A percentile compares a stretch with the other conserved stretches of the same genome.
Conservation (phyloP, 1,140 invertebrate genomes). For the Drosophila mauritiana region DNA sequence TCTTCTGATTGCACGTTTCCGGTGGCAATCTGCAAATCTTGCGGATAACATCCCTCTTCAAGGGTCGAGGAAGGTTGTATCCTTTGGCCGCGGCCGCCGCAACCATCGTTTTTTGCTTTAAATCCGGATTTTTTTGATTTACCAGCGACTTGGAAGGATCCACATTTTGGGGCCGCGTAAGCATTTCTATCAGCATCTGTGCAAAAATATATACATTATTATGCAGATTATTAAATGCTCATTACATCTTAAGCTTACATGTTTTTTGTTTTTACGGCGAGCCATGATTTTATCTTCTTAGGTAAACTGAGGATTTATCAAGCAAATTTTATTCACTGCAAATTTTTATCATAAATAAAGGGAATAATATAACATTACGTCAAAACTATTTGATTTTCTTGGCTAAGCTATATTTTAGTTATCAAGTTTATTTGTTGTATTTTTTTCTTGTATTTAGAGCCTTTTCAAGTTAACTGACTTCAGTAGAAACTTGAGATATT, state of each 20-base stretch:
- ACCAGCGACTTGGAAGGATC: no score
- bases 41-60: slow-evolving; percentile 12
- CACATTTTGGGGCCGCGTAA: not conserved
- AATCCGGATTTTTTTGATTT: not conserved
- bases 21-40: slow-evolving; percentile 23
- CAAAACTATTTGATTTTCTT: no score
- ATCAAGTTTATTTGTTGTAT: no score
- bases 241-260: not conserved
- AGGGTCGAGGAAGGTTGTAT: not conserved
- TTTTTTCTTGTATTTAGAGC: not conserved
- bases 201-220: not conserved
- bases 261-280: not conserved
- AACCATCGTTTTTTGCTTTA: not conserved
- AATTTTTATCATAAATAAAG: no score
- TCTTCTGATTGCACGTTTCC: fast-evolving
- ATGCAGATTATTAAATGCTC: no score
- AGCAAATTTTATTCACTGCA: not conserved
- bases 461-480: not conserved
- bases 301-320: not conserved
- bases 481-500: not conserved
- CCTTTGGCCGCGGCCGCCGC: not conserved
- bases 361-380: not conserved
- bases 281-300: not conserved
- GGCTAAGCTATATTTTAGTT: no score
- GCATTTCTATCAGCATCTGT: not conserved